Conservation (phyloP, 2,797 vertebrate genomes). For the Myripristis murdjan region DNA sequence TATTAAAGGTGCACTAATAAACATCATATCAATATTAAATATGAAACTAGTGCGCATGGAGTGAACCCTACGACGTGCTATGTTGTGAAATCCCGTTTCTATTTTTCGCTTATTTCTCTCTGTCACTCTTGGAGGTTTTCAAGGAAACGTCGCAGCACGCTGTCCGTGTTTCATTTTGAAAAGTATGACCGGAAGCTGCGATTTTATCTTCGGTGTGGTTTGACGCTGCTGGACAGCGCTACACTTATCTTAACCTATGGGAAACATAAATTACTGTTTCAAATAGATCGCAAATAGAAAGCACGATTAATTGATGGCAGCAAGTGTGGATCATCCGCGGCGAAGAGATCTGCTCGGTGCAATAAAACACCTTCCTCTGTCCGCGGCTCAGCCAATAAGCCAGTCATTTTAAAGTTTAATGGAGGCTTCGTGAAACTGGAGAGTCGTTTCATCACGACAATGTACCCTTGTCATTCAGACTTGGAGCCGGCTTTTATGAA, state of each 20-base stretch:
- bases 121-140: too few species aligned
- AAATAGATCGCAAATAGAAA: constrained; percentile 42
- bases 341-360: fast-evolving
- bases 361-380: background rate
- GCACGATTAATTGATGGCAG: constrained; percentile 20
- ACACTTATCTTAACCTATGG: constrained; percentile 42
- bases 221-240: constrained; percentile 16
- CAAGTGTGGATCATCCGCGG: background rate
- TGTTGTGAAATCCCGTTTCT: too few species aligned
- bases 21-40: too few species aligned
- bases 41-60: too few species aligned
- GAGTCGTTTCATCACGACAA: constrained; percentile 62
- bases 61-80: too few species aligned
- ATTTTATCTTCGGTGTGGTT: background rate
- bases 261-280: constrained; percentile 49
- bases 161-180: constrained; percentile 56
- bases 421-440: constrained; percentile 43
- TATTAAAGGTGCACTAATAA: too few species aligned
- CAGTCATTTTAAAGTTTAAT: constrained; percentile 46
- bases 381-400: background rate
- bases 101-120: too few species aligned
- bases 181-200: constrained; percentile 18
- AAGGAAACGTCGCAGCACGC: too few species aligned
- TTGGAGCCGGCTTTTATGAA: constrained; percentile 70
- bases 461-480: constrained; percentile 71